phyloP scores from a whole-genome alignment of 2,113 vertebrate genomes.

The Canis aureus region DNA sequence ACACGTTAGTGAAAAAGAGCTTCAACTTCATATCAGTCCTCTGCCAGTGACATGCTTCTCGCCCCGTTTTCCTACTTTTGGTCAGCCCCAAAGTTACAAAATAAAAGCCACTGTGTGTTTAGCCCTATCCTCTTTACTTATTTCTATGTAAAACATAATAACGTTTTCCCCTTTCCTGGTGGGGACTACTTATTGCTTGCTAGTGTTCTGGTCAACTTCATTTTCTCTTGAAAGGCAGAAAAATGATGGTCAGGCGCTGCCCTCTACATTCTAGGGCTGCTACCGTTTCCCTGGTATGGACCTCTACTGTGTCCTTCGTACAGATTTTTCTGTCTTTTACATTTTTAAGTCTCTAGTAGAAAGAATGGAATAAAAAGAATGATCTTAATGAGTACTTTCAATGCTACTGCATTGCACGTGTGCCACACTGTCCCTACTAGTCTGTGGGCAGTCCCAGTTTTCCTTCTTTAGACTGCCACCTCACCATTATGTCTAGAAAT shows the following conservation, averaged over 20 bases:
- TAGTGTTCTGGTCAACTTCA: background rate
- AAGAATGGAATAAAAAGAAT: background rate
- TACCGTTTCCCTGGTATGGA: background rate
- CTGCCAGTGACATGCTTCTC: background rate
- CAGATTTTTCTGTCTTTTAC: background rate
- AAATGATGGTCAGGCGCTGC: fast-evolving
- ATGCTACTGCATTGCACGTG: background rate
- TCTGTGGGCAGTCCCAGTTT: background rate
- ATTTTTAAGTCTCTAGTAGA: background rate
- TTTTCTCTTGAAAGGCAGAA: background rate
- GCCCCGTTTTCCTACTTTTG: background rate
- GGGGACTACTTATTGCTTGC: background rate
- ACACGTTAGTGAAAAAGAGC: background rate
- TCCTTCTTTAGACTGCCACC: constrained; percentile 3
- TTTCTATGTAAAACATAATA: background rate
- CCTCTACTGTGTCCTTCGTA: background rate
- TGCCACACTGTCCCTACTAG: background rate
- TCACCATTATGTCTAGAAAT: constrained; percentile 16
- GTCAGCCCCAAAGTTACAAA: background rate
- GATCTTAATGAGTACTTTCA: background rate
- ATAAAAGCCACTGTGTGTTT: background rate
- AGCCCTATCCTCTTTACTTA: background rate
- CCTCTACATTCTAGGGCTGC: background rate
- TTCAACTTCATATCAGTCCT: background rate
- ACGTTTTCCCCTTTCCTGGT: background rate